phyloP scores from a whole-genome alignment of 2,888 invertebrate genomes.

The Cylindroiulus punctatus region DNA sequence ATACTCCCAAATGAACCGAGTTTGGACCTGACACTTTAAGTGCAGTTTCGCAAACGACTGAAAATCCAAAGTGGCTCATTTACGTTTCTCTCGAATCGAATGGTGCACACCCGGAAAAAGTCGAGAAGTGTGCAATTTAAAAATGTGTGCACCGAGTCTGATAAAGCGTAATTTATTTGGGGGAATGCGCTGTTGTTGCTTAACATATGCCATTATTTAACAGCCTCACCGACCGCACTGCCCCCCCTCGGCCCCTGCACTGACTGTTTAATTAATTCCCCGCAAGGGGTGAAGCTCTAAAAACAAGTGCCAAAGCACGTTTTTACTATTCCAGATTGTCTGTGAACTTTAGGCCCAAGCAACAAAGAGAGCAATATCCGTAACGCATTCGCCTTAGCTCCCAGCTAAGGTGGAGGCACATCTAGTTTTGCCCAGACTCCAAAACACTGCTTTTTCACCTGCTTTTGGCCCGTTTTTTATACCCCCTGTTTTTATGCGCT shows the following conservation, averaged over 20 bases:
- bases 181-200: slow-evolving; percentile 27
- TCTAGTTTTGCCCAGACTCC: not conserved
- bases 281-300: slow-evolving; percentile 42
- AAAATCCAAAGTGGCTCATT: no score
- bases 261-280: slow-evolving; percentile 15
- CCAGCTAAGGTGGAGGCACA: not conserved
- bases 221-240: slow-evolving; percentile 23
- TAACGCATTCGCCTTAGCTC: slow-evolving; percentile 38
- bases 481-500: not conserved
- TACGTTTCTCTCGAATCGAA: no score
- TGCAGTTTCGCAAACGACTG: no score
- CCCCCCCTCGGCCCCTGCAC: slow-evolving; percentile 19
- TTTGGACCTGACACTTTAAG: no score
- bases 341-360: slow-evolving; percentile 23
- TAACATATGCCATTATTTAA: slow-evolving; percentile 34
- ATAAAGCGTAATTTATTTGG: slow-evolving; percentile 33
- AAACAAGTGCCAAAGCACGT: slow-evolving; percentile 34
- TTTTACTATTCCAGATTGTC: slow-evolving; percentile 34
- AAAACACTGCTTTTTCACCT: slow-evolving; percentile 27
- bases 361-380: slow-evolving; percentile 34
- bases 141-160: not conserved
- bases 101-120: slow-evolving; percentile 8
- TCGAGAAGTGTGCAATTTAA: not conserved
- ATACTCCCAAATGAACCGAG: no score
- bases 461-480: slow-evolving; percentile 22